A percentile compares a stretch with the other conserved stretches of the same genome.
Conservation (phyloP, 2,797 vertebrate genomes). For the Eremophila alpestris region DNA sequence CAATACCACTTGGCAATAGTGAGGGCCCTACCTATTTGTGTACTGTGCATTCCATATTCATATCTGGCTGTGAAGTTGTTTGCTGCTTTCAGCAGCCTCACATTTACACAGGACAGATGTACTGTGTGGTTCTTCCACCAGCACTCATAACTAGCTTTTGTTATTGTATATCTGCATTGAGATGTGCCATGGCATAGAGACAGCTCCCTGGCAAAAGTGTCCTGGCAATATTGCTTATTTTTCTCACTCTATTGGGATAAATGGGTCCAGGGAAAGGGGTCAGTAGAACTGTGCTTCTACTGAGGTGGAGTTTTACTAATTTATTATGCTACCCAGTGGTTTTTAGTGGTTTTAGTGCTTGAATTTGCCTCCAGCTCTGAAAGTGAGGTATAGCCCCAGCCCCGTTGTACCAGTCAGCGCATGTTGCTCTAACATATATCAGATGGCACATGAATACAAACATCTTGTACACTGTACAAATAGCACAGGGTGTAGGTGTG, state of each 20-base stretch:
- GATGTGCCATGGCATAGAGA: not conserved
- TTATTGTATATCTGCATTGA: not conserved
- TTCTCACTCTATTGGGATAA: not conserved
- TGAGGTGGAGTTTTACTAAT: not conserved
- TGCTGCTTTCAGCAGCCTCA: not conserved
- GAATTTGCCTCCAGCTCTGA: not conserved
- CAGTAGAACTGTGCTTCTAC: not conserved
- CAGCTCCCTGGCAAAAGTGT: not conserved
- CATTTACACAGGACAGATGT: not conserved
- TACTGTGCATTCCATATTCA: not conserved
- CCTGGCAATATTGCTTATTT: not conserved
- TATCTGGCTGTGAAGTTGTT: not conserved
- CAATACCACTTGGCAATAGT: not conserved
- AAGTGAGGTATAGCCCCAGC: not conserved
- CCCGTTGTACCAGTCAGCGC: not conserved
- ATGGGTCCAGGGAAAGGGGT: not conserved
- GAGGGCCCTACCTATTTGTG: not conserved
- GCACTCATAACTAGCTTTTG: not conserved
- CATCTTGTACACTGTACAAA: not conserved
- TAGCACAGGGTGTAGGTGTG: not conserved
- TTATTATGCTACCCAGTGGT: not conserved
- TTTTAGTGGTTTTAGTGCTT: not conserved
- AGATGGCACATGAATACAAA: not conserved
- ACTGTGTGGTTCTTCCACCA: not conserved
- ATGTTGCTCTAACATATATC: not conserved